Percentiles rank a stretch among this genome's conserved stretches.
These are phyloP conservation scores for Gallinago nigripennis DNA, from an alignment of 2,797 vertebrate species.

Conservation along the genomic window DNA sequence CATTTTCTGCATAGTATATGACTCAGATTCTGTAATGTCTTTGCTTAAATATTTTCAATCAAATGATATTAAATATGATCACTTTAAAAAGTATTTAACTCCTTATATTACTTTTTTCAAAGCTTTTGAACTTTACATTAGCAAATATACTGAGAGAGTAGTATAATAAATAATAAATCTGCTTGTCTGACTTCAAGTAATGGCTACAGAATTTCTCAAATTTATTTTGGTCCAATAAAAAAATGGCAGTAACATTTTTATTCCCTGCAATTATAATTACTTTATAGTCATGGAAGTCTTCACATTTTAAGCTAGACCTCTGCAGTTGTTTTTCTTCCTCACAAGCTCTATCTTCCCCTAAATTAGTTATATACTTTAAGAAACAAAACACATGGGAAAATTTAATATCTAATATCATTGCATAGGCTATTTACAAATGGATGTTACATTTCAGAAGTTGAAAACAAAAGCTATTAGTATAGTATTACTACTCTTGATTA, in stretches of 20 bases:
- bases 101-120: neutral
- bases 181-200: neutral
- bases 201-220: neutral
- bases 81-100: neutral
- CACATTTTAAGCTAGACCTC: neutral
- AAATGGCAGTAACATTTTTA: neutral
- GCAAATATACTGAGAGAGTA: neutral
- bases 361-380: slow-evolving; percentile 8
- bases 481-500: slow-evolving; percentile 1
- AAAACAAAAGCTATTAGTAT: slow-evolving; percentile 40
- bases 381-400: slow-evolving; percentile 15
- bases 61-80: neutral
- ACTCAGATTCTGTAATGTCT: neutral
- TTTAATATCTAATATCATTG: neutral
- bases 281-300: neutral
- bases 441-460: neutral
- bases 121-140: neutral
- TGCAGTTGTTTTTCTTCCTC: neutral
- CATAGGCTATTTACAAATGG: slow-evolving; percentile 6
- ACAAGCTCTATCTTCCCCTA: neutral
- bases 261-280: neutral
- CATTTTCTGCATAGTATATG: neutral
- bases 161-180: neutral
- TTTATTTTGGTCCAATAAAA: neutral
- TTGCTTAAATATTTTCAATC: slow-evolving; percentile 24